Base-by-base conservation (phyloP, 1,140 invertebrate species). In the Anastatus disparis region DNA sequence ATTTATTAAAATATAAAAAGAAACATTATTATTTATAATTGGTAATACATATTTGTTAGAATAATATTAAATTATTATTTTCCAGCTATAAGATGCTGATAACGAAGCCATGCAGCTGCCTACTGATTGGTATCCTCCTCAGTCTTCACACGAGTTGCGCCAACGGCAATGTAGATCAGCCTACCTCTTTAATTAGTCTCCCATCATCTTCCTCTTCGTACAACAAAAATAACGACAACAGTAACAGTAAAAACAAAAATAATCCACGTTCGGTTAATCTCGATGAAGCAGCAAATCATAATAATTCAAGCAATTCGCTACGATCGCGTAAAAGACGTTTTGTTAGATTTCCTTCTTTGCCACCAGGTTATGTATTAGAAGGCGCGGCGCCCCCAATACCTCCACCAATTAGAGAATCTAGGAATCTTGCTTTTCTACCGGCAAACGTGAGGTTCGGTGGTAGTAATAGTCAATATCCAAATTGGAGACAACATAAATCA, bases 401-500 rank as follows among this genome's bases (percentile, higher is more conserved):
- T 0, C 53, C 29, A 9, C 13, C 26, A 10, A 2, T 58, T 1
- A 50, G 17, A 2, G 27, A 78, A 63, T n/a, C 73, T 0, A 75
- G 81, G 8, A 81, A 81, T 48, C 59, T 79, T 9, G 81, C 76
- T 2, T 24, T 75, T 1, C n/a, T n/a, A n/a, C n/a, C n/a, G n/a
- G 68, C 79, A 2, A 74, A 53, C 6, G 13, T 78, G 0, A 76
- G 82, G 15, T 82, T 78, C 63, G 74, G 66, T 3, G 58, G 76
- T 0, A 22, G 38, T 2, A 9, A n/a, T 0, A 22, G 72, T 1
- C 76, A 73, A 44, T 76, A 65, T 10, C 46, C 75, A 1, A 72
- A 70, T 10, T 85, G 84, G 84, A 71, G 83, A 9, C 83, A 85
- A 26, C 80, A 81, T 0, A 85, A 85, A 20, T 80, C 84, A 0